Evolutionary conservation across 1,140 invertebrate genomes (phyloP).

Genomic region (Agraylea sexmaculata): DNA sequence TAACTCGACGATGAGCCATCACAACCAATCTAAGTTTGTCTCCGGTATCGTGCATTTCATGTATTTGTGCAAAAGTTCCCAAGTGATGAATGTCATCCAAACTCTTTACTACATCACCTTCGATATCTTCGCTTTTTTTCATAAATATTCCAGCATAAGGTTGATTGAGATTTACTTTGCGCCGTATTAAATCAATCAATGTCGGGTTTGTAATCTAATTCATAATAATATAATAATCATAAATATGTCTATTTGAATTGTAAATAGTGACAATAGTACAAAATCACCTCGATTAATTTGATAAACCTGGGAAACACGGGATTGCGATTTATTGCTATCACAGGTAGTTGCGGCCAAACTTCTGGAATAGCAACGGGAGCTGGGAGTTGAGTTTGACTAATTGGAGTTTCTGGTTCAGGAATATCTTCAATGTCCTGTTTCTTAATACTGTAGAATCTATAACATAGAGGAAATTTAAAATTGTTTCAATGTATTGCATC

Average conservation of each 20-base stretch:
- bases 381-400: constrained; percentile 50
- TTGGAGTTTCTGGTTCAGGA: constrained; percentile 28
- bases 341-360: constrained; percentile 88
- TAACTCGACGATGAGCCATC: constrained; percentile 84
- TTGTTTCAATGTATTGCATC: neutral
- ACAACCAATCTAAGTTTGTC: constrained; percentile 85
- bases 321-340: constrained; percentile 88
- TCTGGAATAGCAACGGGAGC: constrained; percentile 92
- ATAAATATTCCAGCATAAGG: constrained; percentile 97
- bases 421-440: constrained; percentile 33
- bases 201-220: constrained; percentile 73
- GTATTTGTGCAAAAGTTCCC: constrained; percentile 96
- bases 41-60: constrained; percentile 92
- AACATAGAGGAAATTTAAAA: constrained; percentile 5
- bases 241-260: neutral
- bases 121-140: constrained; percentile 83
- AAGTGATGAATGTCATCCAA: constrained; percentile 82
- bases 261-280: neutral
- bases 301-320: constrained; percentile 97
- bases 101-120: constrained; percentile 75
- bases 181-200: constrained; percentile 80
- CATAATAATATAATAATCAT: constrained; percentile 15
- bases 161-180: constrained; percentile 92
- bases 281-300: constrained; percentile 84
- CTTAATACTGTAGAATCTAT: constrained; percentile 28